Evolutionary conservation across 1,140 invertebrate genomes (phyloP).

Genomic region (Drosophila sechellia): DNA sequence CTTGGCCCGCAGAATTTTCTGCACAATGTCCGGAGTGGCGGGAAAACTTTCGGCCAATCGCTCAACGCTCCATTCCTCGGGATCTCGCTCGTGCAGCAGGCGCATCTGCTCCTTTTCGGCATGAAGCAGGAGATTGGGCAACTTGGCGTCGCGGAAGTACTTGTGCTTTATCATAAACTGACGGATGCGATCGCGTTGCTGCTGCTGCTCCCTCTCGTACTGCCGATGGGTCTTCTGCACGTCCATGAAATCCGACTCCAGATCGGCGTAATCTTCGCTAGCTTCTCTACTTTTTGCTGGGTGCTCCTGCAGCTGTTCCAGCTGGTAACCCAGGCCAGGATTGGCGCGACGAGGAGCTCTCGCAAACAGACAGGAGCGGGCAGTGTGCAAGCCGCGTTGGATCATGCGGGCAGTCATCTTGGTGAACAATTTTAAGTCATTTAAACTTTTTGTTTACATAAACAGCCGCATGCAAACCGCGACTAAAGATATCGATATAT

Average conservation of each 20-base stretch:
- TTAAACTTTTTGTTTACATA: constrained; percentile 28
- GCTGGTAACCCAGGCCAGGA: constrained; percentile 72
- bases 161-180: constrained; percentile 89
- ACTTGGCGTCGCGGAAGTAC: constrained; percentile 89
- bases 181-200: constrained; percentile 85
- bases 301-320: constrained; percentile 49
- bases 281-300: constrained; percentile 59
- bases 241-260: constrained; percentile 86
- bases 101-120: constrained; percentile 93
- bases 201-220: constrained; percentile 81
- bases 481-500: neutral
- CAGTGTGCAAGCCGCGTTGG: constrained; percentile 39
- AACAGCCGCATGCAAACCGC: constrained; percentile 7
- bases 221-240: constrained; percentile 80
- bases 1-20: constrained; percentile 87
- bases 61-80: constrained; percentile 90
- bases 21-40: constrained; percentile 87
- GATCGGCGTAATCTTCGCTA: constrained; percentile 82
- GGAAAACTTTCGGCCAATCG: constrained; percentile 92
- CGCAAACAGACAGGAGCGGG: constrained; percentile 27
- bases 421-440: neutral
- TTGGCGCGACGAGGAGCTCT: constrained; percentile 62
- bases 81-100: constrained; percentile 88
- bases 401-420: constrained; percentile 37
- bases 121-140: constrained; percentile 92